Conservation (phyloP, 2,888 invertebrate genomes). For the Dusona sp. region DNA sequence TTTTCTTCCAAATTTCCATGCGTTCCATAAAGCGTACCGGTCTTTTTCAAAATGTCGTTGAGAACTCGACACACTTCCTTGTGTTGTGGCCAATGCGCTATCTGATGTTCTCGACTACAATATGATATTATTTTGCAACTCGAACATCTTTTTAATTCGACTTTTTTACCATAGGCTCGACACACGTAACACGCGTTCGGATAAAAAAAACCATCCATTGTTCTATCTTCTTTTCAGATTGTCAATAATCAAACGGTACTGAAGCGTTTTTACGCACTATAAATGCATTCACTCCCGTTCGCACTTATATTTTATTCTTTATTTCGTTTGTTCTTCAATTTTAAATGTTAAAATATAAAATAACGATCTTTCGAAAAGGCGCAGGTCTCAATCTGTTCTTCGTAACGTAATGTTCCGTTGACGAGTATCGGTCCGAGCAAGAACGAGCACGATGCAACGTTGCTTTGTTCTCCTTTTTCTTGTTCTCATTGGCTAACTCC, state of each 20-base stretch:
- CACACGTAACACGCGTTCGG: constrained; percentile 82
- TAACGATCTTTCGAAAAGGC: too few relatives aligned
- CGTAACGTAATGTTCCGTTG: too few relatives aligned
- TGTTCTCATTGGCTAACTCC: too few relatives aligned
- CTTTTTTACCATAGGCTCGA: constrained; percentile 75
- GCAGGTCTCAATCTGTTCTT: too few relatives aligned
- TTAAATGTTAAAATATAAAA: too few relatives aligned
- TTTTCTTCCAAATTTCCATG: constrained; percentile 44
- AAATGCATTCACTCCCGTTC: too few relatives aligned
- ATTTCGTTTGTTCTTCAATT: too few relatives aligned
- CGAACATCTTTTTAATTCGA: constrained; percentile 78
- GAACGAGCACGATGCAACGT: too few relatives aligned
- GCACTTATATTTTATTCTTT: too few relatives aligned
- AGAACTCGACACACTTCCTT: constrained; percentile 77
- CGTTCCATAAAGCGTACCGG: constrained; percentile 40
- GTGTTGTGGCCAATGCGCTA: constrained; percentile 80
- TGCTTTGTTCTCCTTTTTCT: too few relatives aligned
- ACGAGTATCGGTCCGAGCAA: too few relatives aligned
- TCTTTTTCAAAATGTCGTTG: constrained; percentile 18
- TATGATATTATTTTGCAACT: constrained; percentile 81
- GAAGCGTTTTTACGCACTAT: neutral
- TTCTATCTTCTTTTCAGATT: neutral
- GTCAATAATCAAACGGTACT: neutral
- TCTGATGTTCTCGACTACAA: constrained; percentile 80
- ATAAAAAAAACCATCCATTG: constrained; percentile 74